phyloP scores from a whole-genome alignment of 2,113 vertebrate species.

The Ceuthmochares aereus region DNA sequence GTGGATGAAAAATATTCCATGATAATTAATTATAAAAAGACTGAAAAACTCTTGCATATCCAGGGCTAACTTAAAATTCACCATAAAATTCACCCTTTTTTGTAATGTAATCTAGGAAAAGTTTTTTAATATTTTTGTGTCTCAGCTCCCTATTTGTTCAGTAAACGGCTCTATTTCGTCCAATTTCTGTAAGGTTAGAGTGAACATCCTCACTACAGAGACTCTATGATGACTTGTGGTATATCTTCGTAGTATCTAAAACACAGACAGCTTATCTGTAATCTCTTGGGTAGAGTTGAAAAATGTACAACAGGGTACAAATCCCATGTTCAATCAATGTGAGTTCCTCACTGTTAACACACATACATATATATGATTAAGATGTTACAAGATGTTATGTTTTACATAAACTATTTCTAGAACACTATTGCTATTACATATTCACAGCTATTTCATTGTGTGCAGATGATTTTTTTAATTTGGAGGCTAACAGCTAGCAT shows the following conservation, averaged over 20 bases:
- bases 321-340: neutral
- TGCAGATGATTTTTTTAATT: constrained; percentile 9
- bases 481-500: neutral
- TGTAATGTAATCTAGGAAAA: neutral
- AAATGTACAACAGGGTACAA: neutral
- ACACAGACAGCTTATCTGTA: neutral
- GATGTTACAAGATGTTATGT: neutral
- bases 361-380: neutral
- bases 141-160: neutral
- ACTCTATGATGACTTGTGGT: neutral
- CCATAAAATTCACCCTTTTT: neutral
- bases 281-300: neutral
- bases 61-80: neutral
- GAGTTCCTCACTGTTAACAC: neutral
- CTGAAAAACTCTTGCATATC: neutral
- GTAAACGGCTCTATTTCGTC: neutral
- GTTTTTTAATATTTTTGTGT: neutral
- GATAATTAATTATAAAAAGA: neutral
- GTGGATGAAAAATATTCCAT: neutral
- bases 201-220: neutral
- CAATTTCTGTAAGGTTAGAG: neutral
- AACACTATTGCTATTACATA: neutral
- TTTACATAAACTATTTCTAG: neutral
- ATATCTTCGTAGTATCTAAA: neutral
- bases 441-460: neutral